A percentile compares a stretch with the other conserved stretches of the same genome.
Conservation (phyloP, 2,113 vertebrate species). For the Poicephalus gulielmi region DNA sequence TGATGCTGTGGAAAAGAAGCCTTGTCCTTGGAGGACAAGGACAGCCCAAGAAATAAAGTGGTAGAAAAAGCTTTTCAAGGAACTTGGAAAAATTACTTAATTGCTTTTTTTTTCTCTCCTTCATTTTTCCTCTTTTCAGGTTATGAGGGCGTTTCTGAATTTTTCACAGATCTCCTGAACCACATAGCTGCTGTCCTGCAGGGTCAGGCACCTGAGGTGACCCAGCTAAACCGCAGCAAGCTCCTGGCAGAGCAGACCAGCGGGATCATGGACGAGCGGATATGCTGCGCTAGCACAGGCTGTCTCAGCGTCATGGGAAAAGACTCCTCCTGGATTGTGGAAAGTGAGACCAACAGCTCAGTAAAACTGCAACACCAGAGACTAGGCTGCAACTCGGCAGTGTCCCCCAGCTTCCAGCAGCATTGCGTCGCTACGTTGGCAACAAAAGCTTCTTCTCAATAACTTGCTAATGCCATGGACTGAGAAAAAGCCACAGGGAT, state of each 20-base stretch:
- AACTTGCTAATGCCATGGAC: slow-evolving; percentile 71
- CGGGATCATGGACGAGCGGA: slow-evolving; percentile 72
- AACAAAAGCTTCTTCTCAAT: slow-evolving; percentile 97
- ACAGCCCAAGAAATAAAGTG: neutral
- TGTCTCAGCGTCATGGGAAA: slow-evolving; percentile 83
- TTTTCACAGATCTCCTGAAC: slow-evolving; percentile 94
- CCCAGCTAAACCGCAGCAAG: slow-evolving; percentile 74
- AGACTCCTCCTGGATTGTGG: slow-evolving; percentile 87
- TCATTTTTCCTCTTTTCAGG: slow-evolving; percentile 71
- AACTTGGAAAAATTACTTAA: neutral
- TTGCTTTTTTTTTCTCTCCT: neutral
- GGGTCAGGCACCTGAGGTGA: slow-evolving; percentile 74
- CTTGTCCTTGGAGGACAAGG: neutral
- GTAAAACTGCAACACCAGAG: slow-evolving; percentile 90
- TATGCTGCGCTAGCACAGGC: slow-evolving; percentile 73
- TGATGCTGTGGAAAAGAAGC: neutral
- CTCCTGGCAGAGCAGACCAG: slow-evolving; percentile 65
- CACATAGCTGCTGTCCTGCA: slow-evolving; percentile 92
- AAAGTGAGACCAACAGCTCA: slow-evolving; percentile 76
- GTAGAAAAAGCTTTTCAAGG: neutral
- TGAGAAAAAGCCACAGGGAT: slow-evolving; percentile 39
- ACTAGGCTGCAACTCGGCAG: slow-evolving; percentile 90
- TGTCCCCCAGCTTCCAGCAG: slow-evolving; percentile 98
- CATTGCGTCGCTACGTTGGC: slow-evolving; percentile 94
- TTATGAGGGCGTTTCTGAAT: slow-evolving; percentile 95